These are phyloP conservation scores for Chunga burmeisteri DNA, from an alignment of 2,113 vertebrate genomes.

Conservation along the genomic window DNA sequence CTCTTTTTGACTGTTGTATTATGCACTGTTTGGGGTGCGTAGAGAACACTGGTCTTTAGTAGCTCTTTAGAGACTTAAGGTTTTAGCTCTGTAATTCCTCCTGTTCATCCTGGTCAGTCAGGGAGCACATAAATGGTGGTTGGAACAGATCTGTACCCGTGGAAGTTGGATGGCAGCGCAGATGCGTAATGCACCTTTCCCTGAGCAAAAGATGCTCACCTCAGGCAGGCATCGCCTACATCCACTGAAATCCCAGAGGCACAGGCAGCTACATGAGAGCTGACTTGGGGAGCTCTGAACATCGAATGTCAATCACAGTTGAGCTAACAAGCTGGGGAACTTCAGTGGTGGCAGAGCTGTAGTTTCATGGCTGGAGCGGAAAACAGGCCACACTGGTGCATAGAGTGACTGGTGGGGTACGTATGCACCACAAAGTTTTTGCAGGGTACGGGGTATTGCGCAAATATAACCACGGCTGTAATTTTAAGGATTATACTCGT, in stretches of 20 bases:
- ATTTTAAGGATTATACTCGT: slow-evolving; percentile 29
- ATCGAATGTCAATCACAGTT: neutral
- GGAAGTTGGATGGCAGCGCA: neutral
- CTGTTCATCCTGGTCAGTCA: neutral
- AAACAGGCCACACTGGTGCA: neutral
- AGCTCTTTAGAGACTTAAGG: neutral
- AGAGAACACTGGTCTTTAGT: neutral
- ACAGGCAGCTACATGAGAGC: neutral
- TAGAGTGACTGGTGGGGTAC: neutral
- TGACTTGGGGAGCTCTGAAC: neutral
- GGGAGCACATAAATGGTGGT: neutral
- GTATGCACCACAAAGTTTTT: neutral
- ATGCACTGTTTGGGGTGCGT: neutral
- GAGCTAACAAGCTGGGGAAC: neutral
- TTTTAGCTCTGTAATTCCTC: neutral
- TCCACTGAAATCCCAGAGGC: neutral
- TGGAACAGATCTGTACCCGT: neutral
- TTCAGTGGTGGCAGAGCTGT: neutral
- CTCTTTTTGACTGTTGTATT: neutral
- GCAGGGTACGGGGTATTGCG: neutral
- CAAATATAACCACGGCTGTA: neutral
- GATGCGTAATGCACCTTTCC: neutral
- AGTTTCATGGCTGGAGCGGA: neutral
- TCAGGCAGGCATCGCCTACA: neutral
- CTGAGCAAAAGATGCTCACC: neutral